Evolutionary conservation across 2,888 invertebrate genomes (phyloP).

Genomic region (Cetonia aurata): DNA sequence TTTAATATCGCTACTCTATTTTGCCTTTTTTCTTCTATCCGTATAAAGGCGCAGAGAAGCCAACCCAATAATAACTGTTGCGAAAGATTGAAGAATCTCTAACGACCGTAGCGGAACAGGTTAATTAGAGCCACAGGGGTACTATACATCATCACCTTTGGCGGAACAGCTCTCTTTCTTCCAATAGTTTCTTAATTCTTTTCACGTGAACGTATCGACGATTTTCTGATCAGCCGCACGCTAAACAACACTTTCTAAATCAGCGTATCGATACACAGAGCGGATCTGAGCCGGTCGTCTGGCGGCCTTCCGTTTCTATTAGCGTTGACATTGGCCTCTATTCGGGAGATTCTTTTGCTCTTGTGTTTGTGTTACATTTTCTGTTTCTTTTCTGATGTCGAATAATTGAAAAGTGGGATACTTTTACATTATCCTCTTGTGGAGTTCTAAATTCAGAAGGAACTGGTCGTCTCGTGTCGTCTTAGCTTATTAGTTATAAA

Average conservation of each 20-base stretch:
- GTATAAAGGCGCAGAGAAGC: conserved; percentile 6
- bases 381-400: conserved; percentile 3
- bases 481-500: too few relatives aligned
- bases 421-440: too few relatives aligned
- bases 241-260: conserved; percentile 54
- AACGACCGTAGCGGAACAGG: conserved; percentile 55
- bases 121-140: conserved; percentile 56
- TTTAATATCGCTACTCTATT: too few relatives aligned
- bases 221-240: conserved; percentile 5
- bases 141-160: conserved; percentile 57
- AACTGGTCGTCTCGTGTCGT: too few relatives aligned
- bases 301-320: conserved; percentile 31
- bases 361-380: not conserved
- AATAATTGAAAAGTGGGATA: too few relatives aligned
- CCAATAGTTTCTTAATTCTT: conserved; percentile 50
- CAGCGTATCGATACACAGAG: conserved; percentile 44
- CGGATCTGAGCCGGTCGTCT: conserved; percentile 41
- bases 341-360: not conserved
- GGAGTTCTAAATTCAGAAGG: not conserved
- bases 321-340: conserved; percentile 30
- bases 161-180: conserved; percentile 48
- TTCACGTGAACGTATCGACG: not conserved
- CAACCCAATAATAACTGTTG: conserved; percentile 38
- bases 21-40: conserved; percentile 14
- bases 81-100: conserved; percentile 48